These are phyloP conservation scores for Glaucomys volans DNA, from an alignment of 2,113 vertebrate genomes.

Conservation along the genomic window DNA sequence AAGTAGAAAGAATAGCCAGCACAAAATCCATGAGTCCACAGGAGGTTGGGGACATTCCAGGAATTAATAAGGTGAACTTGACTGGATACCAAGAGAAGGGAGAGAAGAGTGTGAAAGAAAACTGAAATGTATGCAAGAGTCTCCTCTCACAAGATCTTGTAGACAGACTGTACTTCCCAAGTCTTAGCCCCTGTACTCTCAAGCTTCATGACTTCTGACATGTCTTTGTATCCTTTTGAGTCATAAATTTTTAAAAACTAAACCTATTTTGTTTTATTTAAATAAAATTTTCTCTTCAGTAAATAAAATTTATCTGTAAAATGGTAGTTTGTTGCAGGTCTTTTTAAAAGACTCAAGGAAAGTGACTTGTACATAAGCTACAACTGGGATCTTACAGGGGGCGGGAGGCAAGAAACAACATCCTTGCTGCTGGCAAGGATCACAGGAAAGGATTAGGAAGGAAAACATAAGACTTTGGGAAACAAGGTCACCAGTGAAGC, in stretches of 20 bases:
- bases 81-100: neutral
- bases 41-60: neutral
- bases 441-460: neutral
- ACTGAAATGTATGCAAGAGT: neutral
- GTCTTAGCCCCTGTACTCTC: neutral
- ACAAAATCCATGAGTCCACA: neutral
- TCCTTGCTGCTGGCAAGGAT: neutral
- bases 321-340: neutral
- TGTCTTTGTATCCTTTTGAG: neutral
- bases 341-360: neutral
- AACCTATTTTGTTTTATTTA: constrained; percentile 16
- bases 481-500: neutral
- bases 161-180: neutral
- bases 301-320: constrained; percentile 18
- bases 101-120: neutral
- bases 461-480: neutral
- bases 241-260: neutral
- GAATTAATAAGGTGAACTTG: neutral
- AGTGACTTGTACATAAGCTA: neutral
- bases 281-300: neutral
- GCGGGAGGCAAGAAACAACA: neutral
- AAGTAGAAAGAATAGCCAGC: neutral
- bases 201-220: neutral
- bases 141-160: neutral
- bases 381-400: neutral